Evolutionary conservation across 2,797 vertebrate genomes (phyloP), one percentile per base, ranked within the genome.

Genomic region (Micropoecilia bifurca): DNA sequence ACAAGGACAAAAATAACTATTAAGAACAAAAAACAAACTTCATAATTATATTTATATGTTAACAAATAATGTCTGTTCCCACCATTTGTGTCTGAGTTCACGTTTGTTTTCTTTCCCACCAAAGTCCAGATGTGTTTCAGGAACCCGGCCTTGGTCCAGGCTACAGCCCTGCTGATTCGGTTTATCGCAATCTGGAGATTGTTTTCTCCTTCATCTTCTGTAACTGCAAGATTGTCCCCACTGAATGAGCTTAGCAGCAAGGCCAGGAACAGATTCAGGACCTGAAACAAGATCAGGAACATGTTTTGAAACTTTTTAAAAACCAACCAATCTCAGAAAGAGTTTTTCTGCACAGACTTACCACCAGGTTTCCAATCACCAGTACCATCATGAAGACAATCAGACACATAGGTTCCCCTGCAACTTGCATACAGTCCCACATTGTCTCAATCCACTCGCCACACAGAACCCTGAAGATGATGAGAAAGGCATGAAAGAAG

Each of bases 371-470:
- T 55, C 98, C 98, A 0, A 99, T 97, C 88, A 99, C 96, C 93
- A 99, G 96, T 86, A 99, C 97, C 97, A 99, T 97, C 97, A 98
- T 97, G 93, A 97, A 99, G 93, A 99, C 96, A 0, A 96, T 90
- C 75, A 99, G 96, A 84, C 98, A 99, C 97, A 98, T 96, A 85
- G 95, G 28, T 89, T 97, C 96, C 43, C 97, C 97, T 0, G 96
- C 96, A 2, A 99, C 97, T 72, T 97, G 90, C 98, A 99, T 99
- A 88, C 98, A 99, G 87, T 98, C 97, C 98, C 98, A 99, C 98
- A 99, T 98, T 4, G 97, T 98, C 93, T 99, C 97, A 25, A 99
- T 99, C 98, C 98, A 99, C 91, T 99, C 98, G 3, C 97, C 98
- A 0, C 98, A 99, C 80, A 99, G 94, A 85, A 99, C 94, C 61